phyloP scores from a whole-genome alignment of 2,888 invertebrate species.

The Standfussiana lucernea region DNA sequence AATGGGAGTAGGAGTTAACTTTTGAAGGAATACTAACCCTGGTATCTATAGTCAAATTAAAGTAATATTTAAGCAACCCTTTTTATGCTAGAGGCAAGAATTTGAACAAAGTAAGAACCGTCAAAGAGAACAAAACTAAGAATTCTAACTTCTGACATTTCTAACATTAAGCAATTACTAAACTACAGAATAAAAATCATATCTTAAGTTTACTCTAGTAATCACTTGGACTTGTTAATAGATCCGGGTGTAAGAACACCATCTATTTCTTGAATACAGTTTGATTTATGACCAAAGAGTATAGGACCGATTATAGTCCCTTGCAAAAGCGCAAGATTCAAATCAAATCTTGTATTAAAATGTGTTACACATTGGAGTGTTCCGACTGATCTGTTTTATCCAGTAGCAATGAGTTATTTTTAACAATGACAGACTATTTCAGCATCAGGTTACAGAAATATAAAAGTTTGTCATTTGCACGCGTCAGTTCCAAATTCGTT shows the following conservation, averaged over 20 bases:
- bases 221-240: too few species aligned
- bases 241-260: too few species aligned
- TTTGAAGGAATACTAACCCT: neutral
- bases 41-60: too few species aligned
- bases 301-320: slow-evolving; percentile 24
- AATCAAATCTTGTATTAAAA: neutral
- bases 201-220: too few species aligned
- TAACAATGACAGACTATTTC: slow-evolving; percentile 55
- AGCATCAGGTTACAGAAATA: slow-evolving; percentile 62
- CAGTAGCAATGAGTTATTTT: slow-evolving; percentile 50
- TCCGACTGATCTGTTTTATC: neutral
- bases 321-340: neutral
- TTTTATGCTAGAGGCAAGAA: too few species aligned
- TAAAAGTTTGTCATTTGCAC: slow-evolving; percentile 68
- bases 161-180: too few species aligned
- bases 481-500: slow-evolving; percentile 61
- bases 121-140: too few species aligned
- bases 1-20: neutral
- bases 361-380: neutral
- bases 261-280: neutral
- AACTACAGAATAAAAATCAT: too few species aligned
- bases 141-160: too few species aligned
- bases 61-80: too few species aligned
- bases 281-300: neutral
- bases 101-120: too few species aligned